Evolutionary conservation across 2,797 vertebrate genomes (phyloP), one percentile per base, ranked within the genome.

Genomic region (Champsocephalus esox): DNA sequence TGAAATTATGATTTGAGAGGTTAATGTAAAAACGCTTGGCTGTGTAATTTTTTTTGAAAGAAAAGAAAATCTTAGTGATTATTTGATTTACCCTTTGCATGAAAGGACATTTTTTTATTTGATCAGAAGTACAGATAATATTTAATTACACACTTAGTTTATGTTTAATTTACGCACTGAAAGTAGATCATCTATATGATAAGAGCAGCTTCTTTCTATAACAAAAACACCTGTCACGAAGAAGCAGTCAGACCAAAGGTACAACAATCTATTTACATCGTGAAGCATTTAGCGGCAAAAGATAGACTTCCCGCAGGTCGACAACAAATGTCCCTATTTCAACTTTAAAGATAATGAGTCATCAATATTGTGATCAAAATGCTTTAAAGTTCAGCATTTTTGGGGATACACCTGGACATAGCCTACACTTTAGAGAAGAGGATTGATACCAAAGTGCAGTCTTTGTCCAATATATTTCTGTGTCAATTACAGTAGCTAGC

Each of bases 1-100:
- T 81, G 58, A 85, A 86, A 85, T 87, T 64, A 69, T 70, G 73
- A 84, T 80, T 65, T 66, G 14, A 63, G 45, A 77, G 21, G n/a
- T 48, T 77, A 52, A 57, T 50, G 14, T 46, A 28, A 67, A 66
- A 62, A 66, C 9, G 4, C 13, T 52, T 45, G 4, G 9, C 69
- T 82, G 41, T 70, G 24, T 21, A 3, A 66, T 64, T 81, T 73
- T 7, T 16, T 38, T 16, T 41, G 58, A 54, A 16, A 28, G 12
- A 48, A 82, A 74, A 55, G 4, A 28, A 70, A 62, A 43, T 59
- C 21, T 17, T 5, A 46, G 24, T 59, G 38, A 38, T 45, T 41
- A 21, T 43, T 32, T 68, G 46, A 41, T 59, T 63, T 21, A 56
- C 21, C 56, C 34, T 58, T 19, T 32, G 12, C 12, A n/a, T 11